Percentiles rank a stretch among this genome's conserved stretches.
These are phyloP conservation scores for Daphoenositta chrysoptera DNA, from an alignment of 2,113 vertebrate species.

Conservation along the genomic window DNA sequence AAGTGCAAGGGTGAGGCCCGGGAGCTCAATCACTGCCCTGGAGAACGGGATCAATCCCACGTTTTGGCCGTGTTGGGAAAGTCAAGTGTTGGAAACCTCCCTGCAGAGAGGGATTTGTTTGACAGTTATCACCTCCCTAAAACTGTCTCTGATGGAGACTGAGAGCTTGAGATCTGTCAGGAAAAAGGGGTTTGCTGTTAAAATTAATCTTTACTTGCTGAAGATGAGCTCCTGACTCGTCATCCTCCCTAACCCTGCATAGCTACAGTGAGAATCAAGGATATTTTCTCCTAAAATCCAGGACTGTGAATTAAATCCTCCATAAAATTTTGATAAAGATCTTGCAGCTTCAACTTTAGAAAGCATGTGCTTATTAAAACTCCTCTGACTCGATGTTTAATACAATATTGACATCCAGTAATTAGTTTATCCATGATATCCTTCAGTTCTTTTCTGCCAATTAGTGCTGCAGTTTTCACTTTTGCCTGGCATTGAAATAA, in stretches of 20 bases:
- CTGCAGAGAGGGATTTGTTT: not conserved
- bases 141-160: not conserved
- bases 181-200: not conserved
- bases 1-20: not conserved
- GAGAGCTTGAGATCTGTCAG: not conserved
- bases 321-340: not conserved
- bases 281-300: not conserved
- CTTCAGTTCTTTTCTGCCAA: not conserved
- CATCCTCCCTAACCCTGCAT: not conserved
- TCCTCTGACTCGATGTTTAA: not conserved
- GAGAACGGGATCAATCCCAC: fast-evolving
- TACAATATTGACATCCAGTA: constrained; percentile 11
- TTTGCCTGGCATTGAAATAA: not conserved
- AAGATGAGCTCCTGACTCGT: not conserved
- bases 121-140: not conserved
- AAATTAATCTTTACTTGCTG: not conserved
- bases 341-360: not conserved
- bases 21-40: fast-evolving
- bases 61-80: not conserved
- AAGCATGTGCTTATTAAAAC: not conserved
- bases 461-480: not conserved
- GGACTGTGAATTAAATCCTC: not conserved
- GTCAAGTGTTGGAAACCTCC: not conserved
- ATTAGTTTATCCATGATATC: constrained; percentile 17
- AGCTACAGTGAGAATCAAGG: not conserved